Conservation (phyloP, 1,140 invertebrate genomes). For the Brachystomella parvula region DNA sequence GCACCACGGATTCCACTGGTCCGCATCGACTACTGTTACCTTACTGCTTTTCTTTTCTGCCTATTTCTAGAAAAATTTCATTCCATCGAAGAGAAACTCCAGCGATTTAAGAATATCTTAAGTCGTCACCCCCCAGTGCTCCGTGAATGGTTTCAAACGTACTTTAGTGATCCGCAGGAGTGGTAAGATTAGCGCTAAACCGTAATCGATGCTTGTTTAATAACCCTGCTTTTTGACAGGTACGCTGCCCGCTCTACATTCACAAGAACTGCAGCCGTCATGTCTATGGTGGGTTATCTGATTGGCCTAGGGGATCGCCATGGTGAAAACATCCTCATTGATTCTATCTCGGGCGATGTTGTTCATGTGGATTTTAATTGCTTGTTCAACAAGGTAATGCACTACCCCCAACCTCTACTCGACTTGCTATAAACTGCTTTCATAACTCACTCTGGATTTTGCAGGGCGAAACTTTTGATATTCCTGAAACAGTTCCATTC, state of each 20-base stretch:
- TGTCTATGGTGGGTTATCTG: conserved; percentile 97
- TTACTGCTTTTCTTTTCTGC: not conserved
- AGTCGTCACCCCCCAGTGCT: conserved; percentile 75
- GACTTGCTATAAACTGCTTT: not conserved
- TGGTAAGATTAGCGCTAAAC: conserved; percentile 53
- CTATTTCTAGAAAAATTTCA: conserved; percentile 48
- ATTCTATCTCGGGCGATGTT: conserved; percentile 79
- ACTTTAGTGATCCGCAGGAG: conserved; percentile 79
- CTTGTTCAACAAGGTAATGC: conserved; percentile 78
- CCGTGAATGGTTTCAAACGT: conserved; percentile 79
- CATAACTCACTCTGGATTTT: conserved; percentile 23
- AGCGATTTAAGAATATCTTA: conserved; percentile 64
- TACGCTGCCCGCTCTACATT: conserved; percentile 78
- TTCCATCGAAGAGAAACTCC: conserved; percentile 58
- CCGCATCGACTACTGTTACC: too few species aligned
- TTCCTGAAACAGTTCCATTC: conserved; percentile 92
- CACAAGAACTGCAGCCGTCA: conserved; percentile 85
- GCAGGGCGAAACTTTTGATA: conserved; percentile 73
- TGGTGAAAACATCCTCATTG: conserved; percentile 93
- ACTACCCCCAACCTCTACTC: not conserved
- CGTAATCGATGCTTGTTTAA: not conserved
- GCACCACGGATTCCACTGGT: not conserved
- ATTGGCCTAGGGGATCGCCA: conserved; percentile 95
- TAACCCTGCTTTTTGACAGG: conserved; percentile 43
- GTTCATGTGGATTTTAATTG: conserved; percentile 99